Evolutionary conservation across 1,140 invertebrate species (phyloP).

Genomic region (Drosophila grimshawi): DNA sequence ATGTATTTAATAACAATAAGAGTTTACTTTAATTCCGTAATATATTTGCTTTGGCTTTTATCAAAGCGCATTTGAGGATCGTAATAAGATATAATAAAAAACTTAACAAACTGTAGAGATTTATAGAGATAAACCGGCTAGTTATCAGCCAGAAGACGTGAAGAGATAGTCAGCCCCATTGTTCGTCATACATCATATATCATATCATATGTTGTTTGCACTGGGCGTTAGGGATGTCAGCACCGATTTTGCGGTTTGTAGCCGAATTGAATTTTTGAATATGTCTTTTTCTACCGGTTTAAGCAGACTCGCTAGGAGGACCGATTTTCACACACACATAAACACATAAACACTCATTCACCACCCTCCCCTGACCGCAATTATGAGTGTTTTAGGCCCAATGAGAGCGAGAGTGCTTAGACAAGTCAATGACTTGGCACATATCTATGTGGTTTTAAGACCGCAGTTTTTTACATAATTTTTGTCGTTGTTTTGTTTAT

Average conservation of each 20-base stretch:
- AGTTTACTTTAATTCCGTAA: not conserved
- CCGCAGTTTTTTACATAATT: slow-evolving; percentile 45
- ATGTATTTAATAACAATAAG: too few relatives aligned
- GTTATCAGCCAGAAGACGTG: slow-evolving; percentile 25
- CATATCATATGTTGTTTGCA: slow-evolving; percentile 16
- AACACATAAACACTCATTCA: not conserved
- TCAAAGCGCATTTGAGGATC: not conserved
- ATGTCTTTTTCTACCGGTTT: slow-evolving; percentile 28
- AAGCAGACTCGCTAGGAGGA: slow-evolving; percentile 12
- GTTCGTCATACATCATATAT: slow-evolving; percentile 9
- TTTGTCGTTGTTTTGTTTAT: not conserved
- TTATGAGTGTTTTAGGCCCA: slow-evolving; percentile 10
- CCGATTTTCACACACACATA: slow-evolving; percentile 2
- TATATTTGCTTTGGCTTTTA: not conserved
- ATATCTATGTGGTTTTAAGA: slow-evolving; percentile 38
- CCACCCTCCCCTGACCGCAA: slow-evolving; percentile 1
- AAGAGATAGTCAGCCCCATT: slow-evolving; percentile 2
- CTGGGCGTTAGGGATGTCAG: slow-evolving; percentile 28
- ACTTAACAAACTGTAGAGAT: slow-evolving; percentile 24
- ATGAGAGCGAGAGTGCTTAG: slow-evolving; percentile 37
- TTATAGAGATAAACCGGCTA: slow-evolving; percentile 22
- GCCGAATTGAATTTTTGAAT: slow-evolving; percentile 12
- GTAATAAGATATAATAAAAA: slow-evolving; percentile 23
- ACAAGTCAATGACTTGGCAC: slow-evolving; percentile 70
- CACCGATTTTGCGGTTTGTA: slow-evolving; percentile 4